These are phyloP conservation scores for Cyprinella venusta DNA, from an alignment of 2,797 vertebrate genomes.

Conservation along the genomic window DNA sequence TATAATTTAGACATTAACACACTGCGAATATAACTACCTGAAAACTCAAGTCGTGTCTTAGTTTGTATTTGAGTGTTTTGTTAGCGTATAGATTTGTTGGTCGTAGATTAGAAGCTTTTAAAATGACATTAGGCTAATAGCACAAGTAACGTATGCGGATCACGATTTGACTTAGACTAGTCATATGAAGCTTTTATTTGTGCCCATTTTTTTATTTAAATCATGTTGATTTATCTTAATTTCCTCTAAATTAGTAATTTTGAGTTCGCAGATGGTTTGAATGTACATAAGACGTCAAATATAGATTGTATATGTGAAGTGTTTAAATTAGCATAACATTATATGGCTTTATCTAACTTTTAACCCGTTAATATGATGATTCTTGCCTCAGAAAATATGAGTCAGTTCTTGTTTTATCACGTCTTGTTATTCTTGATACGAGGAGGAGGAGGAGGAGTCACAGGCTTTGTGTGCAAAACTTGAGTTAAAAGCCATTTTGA, in stretches of 20 bases:
- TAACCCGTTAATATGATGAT: neutral
- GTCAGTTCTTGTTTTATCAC: constrained; percentile 11
- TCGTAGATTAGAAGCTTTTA: neutral
- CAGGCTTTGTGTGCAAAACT: neutral
- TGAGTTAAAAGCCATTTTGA: neutral
- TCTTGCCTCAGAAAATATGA: neutral
- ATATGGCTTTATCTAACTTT: neutral
- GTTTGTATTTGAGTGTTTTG: neutral
- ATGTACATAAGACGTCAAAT: neutral
- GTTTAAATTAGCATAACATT: neutral
- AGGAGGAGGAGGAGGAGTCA: constrained; percentile 32
- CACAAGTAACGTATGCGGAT: neutral
- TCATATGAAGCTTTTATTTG: neutral
- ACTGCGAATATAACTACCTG: neutral
- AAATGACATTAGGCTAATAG: neutral
- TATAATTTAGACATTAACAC: neutral
- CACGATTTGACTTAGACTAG: neutral
- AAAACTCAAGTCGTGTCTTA: neutral
- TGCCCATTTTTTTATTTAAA: neutral
- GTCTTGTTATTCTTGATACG: constrained; percentile 33
- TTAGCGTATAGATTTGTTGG: neutral
- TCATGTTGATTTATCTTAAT: neutral
- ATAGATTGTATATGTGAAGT: neutral
- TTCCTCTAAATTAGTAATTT: neutral
- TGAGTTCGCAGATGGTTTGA: neutral